These are phyloP conservation scores for Garrulus glandarius DNA, from an alignment of 2,797 vertebrate species.

Conservation along the genomic window DNA sequence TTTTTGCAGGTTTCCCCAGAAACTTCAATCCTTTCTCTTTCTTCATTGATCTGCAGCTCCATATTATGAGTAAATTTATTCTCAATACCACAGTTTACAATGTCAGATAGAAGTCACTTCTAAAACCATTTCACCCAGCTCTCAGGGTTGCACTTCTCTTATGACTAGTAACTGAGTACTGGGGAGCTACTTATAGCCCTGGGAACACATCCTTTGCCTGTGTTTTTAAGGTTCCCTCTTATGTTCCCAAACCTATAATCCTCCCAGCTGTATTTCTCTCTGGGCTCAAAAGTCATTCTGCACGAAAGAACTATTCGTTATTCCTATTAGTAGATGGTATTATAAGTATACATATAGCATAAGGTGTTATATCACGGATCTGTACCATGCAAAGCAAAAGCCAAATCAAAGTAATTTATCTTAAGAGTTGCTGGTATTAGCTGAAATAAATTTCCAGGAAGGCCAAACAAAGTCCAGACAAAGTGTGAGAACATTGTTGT, in stretches of 20 bases:
- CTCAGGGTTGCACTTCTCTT: not conserved
- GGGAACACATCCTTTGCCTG: not conserved
- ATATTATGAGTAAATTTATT: not conserved
- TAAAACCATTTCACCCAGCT: not conserved
- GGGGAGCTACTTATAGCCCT: not conserved
- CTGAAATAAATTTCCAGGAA: not conserved
- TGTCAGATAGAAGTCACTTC: not conserved
- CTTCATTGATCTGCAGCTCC: not conserved
- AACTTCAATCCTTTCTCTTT: not conserved
- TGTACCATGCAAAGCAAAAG: not conserved
- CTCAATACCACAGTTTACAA: not conserved
- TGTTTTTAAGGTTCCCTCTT: not conserved
- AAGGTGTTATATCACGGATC: not conserved
- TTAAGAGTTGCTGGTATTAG: not conserved
- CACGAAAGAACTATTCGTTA: not conserved
- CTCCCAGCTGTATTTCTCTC: not conserved
- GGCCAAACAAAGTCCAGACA: not conserved
- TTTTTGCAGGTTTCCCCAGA: not conserved
- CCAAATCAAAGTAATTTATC: not conserved
- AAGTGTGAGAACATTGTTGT: not conserved
- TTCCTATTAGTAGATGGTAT: not conserved
- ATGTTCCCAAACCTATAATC: not conserved
- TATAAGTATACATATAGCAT: not conserved
- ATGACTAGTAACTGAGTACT: not conserved
- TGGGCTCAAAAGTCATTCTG: not conserved